Base-by-base conservation (phyloP, 2,888 invertebrate genomes). In the Lampropteryx suffumata region DNA sequence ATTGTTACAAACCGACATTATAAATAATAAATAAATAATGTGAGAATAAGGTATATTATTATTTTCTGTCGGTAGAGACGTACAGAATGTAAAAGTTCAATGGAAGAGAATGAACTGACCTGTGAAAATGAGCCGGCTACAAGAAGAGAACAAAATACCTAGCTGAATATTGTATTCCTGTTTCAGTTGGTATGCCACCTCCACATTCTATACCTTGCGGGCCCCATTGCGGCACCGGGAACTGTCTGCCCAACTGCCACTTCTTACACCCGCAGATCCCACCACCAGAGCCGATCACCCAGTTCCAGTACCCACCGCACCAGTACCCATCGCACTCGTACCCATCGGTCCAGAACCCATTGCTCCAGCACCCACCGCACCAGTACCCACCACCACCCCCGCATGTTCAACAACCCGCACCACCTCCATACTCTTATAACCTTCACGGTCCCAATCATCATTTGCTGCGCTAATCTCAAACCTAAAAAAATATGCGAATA, bases 121-220 rank as follows among this genome's bases (percentile, higher is more conserved):
- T n/a, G n/a, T n/a, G n/a, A n/a, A n/a, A n/a, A n/a, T n/a, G n/a
- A n/a, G n/a, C n/a, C n/a, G n/a, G n/a, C n/a, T n/a, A n/a, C n/a
- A n/a, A n/a, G n/a, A n/a, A n/a, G n/a, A n/a, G n/a, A n/a, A n/a
- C n/a, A n/a, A n/a, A n/a, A n/a, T n/a, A n/a, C n/a, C n/a, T n/a
- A n/a, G n/a, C n/a, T n/a, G n/a, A n/a, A n/a, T n/a, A n/a, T n/a
- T n/a, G n/a, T n/a, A 30, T 40, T 36, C 9, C 45, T 33, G 45
- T 50, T 47, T 4, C 68, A 84, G 82, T 12, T 14, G 34, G 11
- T 33, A 85, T 86, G 87, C 71, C 79, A 1, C 82, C 83, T 0
- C 84, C 82, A 0, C 78, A 82, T 65, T 64, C 67, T 1, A 39
- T 67, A 14, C 83, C 83, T 1, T 85, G 85, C 51, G 83, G 84